Percentiles rank a stretch among this genome's conserved stretches.
These are phyloP conservation scores for Felis catus DNA, from an alignment of 2,113 vertebrate species.

Conservation along the genomic window DNA sequence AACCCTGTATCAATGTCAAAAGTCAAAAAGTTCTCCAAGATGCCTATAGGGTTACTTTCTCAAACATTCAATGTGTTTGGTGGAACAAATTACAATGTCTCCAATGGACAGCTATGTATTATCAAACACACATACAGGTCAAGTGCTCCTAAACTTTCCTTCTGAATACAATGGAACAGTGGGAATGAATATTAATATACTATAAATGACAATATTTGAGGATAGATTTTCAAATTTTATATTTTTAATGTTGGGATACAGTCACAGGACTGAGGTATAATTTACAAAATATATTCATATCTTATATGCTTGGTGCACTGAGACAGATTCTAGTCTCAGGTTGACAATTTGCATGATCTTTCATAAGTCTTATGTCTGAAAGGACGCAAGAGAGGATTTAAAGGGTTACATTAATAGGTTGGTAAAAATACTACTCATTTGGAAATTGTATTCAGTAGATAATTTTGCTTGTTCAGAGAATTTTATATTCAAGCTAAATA, in stretches of 20 bases:
- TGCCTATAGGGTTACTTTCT: background rate
- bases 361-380: background rate
- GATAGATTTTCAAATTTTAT: slow-evolving; percentile 17
- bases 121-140: background rate
- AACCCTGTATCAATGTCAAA: background rate
- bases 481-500: background rate
- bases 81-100: background rate
- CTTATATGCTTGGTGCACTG: background rate
- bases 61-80: background rate
- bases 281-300: slow-evolving; percentile 6
- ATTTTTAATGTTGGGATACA: background rate
- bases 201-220: background rate
- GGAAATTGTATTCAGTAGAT: slow-evolving; percentile 25
- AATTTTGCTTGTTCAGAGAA: background rate
- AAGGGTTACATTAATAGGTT: slow-evolving; percentile 19
- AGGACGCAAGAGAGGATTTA: background rate
- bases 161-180: background rate
- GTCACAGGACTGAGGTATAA: background rate
- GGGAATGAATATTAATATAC: background rate
- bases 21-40: background rate
- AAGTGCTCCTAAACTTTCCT: slow-evolving; percentile 31
- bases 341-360: background rate
- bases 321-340: slow-evolving; percentile 12
- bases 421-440: background rate
- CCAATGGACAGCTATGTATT: slow-evolving; percentile 4